Percentiles rank a stretch among this genome's conserved stretches.
Evolutionary conservation across 2,113 vertebrate genomes (phyloP).

Genomic region (Collichthys lucidus): DNA sequence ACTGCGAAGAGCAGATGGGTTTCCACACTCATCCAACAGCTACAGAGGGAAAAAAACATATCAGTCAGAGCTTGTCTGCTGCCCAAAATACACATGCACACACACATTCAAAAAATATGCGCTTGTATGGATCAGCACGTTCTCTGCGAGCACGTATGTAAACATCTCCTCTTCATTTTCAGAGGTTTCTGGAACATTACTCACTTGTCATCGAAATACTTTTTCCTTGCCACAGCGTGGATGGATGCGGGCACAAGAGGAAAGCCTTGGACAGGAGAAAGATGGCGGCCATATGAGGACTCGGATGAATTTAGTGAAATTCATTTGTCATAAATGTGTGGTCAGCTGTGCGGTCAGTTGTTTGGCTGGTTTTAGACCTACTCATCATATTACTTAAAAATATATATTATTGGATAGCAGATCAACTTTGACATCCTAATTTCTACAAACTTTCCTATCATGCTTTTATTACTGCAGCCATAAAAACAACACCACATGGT

Average conservation of each 20-base stretch:
- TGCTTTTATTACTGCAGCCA: not conserved
- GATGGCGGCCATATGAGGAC: slow-evolving; percentile 54
- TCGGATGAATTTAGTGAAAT: slow-evolving; percentile 39
- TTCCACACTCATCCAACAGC: slow-evolving; percentile 98
- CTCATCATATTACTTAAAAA: not conserved
- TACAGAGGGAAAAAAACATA: slow-evolving; percentile 76
- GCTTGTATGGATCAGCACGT: slow-evolving; percentile 2
- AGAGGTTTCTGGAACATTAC: slow-evolving; percentile 75
- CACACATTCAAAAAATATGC: slow-evolving; percentile 43
- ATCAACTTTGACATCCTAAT: not conserved
- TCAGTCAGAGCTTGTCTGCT: slow-evolving; percentile 48
- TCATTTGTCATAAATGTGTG: slow-evolving; percentile 34
- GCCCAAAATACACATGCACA: slow-evolving; percentile 61
- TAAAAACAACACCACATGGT: slow-evolving; percentile 8
- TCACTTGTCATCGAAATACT: slow-evolving; percentile 98
- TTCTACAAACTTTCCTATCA: not conserved
- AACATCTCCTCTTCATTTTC: slow-evolving; percentile 70
- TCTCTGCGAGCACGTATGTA: slow-evolving; percentile 43
- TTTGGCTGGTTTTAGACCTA: slow-evolving; percentile 15
- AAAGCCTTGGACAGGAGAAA: slow-evolving; percentile 86
- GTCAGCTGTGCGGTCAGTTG: slow-evolving; percentile 12
- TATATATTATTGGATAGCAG: not conserved
- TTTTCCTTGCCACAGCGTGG: slow-evolving; percentile 93
- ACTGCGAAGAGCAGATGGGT: slow-evolving; percentile 96
- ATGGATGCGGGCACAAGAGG: slow-evolving; percentile 93